Conservation (phyloP, 2,113 vertebrate genomes). For the Oncorhynchus masou region DNA sequence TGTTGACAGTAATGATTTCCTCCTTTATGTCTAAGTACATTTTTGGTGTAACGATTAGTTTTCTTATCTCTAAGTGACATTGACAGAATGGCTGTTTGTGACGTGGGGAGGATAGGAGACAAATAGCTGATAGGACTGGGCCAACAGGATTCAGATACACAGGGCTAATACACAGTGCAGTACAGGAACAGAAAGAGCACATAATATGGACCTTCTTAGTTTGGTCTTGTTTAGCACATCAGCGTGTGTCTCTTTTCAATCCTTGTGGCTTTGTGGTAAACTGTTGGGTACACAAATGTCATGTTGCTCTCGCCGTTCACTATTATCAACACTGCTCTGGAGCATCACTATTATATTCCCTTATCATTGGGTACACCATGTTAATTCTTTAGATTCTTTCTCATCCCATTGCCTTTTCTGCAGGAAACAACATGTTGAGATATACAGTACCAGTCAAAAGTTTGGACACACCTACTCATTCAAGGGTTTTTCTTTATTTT, state of each 20-base stretch:
- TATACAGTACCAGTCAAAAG: neutral
- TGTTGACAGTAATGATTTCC: slow-evolving; percentile 46
- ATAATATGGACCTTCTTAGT: no score
- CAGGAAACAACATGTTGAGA: neutral
- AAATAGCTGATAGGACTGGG: slow-evolving; percentile 33
- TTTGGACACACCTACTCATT: no score
- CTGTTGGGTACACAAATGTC: no score
- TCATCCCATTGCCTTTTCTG: neutral
- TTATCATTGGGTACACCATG: neutral
- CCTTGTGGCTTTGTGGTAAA: no score
- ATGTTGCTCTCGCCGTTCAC: slow-evolving; percentile 24
- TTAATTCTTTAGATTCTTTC: neutral
- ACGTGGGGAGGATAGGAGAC: slow-evolving; percentile 25
- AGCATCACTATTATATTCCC: neutral
- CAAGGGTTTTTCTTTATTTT: no score
- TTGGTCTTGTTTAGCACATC: no score
- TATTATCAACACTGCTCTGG: slow-evolving; percentile 13
- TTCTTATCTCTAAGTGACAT: slow-evolving; percentile 50
- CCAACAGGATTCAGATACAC: neutral
- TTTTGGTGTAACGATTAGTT: slow-evolving; percentile 45
- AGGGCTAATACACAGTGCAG: neutral
- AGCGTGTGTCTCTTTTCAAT: neutral
- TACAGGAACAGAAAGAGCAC: neutral
- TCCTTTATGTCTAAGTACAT: slow-evolving; percentile 28
- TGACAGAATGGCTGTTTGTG: slow-evolving; percentile 44